Conservation (phyloP, 1,140 invertebrate species). For the Cyphomyrmex costatus region DNA sequence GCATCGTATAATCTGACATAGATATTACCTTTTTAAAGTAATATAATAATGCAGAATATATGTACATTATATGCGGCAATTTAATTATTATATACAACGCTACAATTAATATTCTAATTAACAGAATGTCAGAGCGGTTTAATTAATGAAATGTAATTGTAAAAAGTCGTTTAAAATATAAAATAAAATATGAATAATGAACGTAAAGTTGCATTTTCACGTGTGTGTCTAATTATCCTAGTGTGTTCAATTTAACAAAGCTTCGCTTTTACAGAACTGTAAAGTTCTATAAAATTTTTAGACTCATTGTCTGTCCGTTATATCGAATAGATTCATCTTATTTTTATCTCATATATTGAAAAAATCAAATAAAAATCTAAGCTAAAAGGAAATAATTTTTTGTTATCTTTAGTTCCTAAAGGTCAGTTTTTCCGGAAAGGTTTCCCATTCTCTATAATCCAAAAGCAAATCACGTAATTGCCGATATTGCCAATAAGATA, state of each 20-base stretch:
- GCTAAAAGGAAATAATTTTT: neutral
- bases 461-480: too few relatives aligned
- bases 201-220: slow-evolving; percentile 6
- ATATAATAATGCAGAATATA: neutral
- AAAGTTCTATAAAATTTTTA: neutral
- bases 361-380: neutral
- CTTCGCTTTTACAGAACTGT: too few relatives aligned
- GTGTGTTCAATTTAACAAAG: neutral
- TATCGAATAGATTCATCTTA: neutral
- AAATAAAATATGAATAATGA: slow-evolving; percentile 4
- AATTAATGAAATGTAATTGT: slow-evolving; percentile 24
- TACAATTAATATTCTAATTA: slow-evolving; percentile 56
- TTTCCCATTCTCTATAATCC: neutral
- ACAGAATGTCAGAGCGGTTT: slow-evolving; percentile 2
- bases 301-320: neutral
- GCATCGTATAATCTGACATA: neutral
- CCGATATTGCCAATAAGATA: neutral
- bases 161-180: neutral
- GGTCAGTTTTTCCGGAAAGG: neutral
- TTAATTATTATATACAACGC: neutral
- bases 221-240: neutral
- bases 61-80: neutral
- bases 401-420: neutral
- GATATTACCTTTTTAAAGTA: slow-evolving; percentile 12
- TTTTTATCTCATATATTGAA: neutral